Conservation (phyloP, 1,140 invertebrate species). For the Ceratosolen solmsi region DNA sequence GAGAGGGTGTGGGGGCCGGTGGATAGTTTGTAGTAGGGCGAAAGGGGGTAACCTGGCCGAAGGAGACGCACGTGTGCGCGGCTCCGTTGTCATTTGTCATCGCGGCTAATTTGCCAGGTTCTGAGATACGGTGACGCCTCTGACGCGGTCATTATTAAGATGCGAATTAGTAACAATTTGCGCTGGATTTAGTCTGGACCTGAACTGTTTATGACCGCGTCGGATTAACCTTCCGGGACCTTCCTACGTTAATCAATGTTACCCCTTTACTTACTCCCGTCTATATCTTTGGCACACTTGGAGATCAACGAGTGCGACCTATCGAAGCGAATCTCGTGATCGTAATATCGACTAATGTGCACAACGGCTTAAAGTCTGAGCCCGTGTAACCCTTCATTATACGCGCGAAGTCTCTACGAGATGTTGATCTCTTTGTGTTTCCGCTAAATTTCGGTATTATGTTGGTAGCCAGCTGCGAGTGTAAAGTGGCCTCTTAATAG, state of each 20-base stretch:
- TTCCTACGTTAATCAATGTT: conserved; percentile 72
- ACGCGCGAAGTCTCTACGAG: neutral
- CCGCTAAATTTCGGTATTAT: no score
- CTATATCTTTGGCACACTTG: neutral
- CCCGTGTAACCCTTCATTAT: neutral
- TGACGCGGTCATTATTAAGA: conserved; percentile 75
- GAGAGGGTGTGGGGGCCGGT: neutral
- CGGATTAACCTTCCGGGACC: conserved; percentile 68
- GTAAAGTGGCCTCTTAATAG: no score
- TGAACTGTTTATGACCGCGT: conserved; percentile 73
- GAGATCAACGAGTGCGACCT: neutral
- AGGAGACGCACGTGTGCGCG: conserved; percentile 9
- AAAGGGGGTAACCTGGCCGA: conserved; percentile 1
- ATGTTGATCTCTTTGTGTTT: neutral
- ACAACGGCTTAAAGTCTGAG: neutral
- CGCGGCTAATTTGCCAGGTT: conserved; percentile 73
- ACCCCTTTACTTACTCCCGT: conserved; percentile 51
- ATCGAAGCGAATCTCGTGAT: conserved; percentile 45
- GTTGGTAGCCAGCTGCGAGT: no score
- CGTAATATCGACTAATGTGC: conserved; percentile 7
- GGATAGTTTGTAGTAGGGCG: conserved; percentile 45
- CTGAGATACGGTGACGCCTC: conserved; percentile 74
- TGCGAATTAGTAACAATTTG: conserved; percentile 75
- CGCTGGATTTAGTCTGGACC: conserved; percentile 71
- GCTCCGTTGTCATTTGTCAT: conserved; percentile 71